Evolutionary conservation across 2,113 vertebrate species (phyloP).

Genomic region (Perognathus longimembris): DNA sequence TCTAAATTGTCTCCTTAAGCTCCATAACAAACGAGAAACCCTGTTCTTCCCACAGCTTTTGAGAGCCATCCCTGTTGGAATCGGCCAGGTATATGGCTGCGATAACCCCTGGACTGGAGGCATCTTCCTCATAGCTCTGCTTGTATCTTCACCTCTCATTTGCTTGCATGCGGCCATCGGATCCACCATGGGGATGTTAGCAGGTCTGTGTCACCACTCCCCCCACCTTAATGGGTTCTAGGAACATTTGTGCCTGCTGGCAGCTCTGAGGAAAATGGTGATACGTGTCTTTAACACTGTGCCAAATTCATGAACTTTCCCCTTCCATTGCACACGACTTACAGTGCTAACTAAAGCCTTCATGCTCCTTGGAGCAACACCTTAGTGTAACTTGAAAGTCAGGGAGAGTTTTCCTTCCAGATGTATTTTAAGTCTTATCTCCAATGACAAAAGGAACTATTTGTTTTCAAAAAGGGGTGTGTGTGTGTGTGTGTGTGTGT

Average conservation of each 20-base stretch:
- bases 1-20: background rate
- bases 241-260: background rate
- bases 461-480: background rate
- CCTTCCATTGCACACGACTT: background rate
- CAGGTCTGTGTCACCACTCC: slow-evolving; percentile 84
- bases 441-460: background rate
- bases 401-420: background rate
- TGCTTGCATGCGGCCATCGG: slow-evolving; percentile 91
- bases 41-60: slow-evolving; percentile 86
- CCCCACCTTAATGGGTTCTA: background rate
- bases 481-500: no score
- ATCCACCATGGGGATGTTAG: slow-evolving; percentile 92
- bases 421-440: background rate
- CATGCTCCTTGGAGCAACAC: background rate
- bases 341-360: fast-evolving
- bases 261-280: background rate
- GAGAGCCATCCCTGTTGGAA: slow-evolving; percentile 91
- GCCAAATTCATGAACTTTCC: background rate
- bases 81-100: slow-evolving; percentile 94
- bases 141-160: slow-evolving; percentile 92
- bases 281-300: background rate
- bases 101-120: slow-evolving; percentile 94
- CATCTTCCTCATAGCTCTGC: slow-evolving; percentile 91
- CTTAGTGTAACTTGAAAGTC: slow-evolving; percentile 12
- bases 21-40: background rate